Evolutionary conservation across 2,797 vertebrate species (phyloP), one percentile per base, ranked within the genome.

Genomic region (Oceanodroma leucorhoa): DNA sequence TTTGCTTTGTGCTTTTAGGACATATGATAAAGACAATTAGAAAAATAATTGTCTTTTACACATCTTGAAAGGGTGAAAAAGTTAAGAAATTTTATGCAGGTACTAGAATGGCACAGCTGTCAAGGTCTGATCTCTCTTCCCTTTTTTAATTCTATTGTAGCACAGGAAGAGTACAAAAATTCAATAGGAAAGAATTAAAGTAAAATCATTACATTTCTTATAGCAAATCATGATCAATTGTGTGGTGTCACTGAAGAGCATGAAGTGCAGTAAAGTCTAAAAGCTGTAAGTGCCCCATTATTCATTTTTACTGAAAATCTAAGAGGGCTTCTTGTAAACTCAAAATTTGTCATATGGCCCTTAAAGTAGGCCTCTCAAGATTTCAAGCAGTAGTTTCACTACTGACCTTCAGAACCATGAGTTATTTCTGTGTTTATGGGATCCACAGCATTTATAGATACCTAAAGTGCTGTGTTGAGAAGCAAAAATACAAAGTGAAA

Each of bases 261-360:
- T 12, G 30, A 95, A 76, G 40, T 66, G 55, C 57, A 78, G 40
- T 81, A 72, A 91, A 82, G 54, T 88, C 66, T 84, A 90, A 90
- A 94, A 93, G 89, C 80, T 84, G 5, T 70, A 93, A 97, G 83
- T 89, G 73, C 36, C 57, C 65, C 78, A 91, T 85, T 92, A 90
- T 79, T 70, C 71, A 90, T 89, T 94, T 92, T 91, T 81, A 91
- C 81, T 89, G 80, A 95, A 95, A 72, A 86, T 78, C 61, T 82
- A 75, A 79, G 64, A 90, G 30, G 19, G 60, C 32, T 94, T 82
- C 72, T 90, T 94, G 50, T 48, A 91, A 94, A 94, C 38, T 83
- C 81, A 40, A 54, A 80, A 80, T 86, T 77, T 87, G 36, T 80
- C 83, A 57, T 67, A 46, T 22, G 26, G 61, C 23, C 24, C 65